Base-by-base conservation (phyloP, 2,113 vertebrate species). In the Austrofundulus limnaeus region DNA sequence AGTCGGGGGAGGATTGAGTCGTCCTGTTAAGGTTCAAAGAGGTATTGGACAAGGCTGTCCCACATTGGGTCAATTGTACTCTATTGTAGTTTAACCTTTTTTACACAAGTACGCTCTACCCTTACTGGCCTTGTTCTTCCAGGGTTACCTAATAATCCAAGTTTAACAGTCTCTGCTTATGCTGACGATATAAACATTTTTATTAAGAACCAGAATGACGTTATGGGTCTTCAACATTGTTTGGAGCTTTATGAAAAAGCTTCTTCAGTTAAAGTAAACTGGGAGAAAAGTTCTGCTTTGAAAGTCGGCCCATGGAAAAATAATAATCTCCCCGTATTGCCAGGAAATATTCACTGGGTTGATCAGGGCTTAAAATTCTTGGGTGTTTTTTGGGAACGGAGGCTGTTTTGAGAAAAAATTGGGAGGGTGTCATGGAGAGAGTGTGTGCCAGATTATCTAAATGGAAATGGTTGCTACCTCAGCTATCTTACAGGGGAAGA, bases 401-500 rank as follows among this genome's bases (percentile, higher is more conserved):
- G 4, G 15, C 2, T 24, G 14, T 49, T 21, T 13, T 21, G 7
- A 17, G 0, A 1, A 54, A 14, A 13, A 53, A 53, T 12, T 37
- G 51, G 3, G 51, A 37, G 31, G 31, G 51, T 52, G 28, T 31
- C 3, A 34, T 52, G 28, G 50, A 52, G 16, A 52, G 17, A 34
- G 50, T 52, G 24, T 52, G 49, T 16, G 25, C 25, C 25, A 28
- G 25, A 31, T 15, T 52, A 23, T 52, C 49, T 15, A 52, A 31
- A 31, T 52, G 49, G 49, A 52, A 52, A 50, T 17, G 48, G 43
- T 3, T 46, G 16, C 45, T 60, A 2, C 16, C 59, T n/a, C 31
- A 49, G 58, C 45, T 50, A 9, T 64, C 50, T 7, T 54, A 64
- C 19, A 53, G 24, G 39, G 61, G 61, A 11, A 43, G 39, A 19